Percentiles rank a stretch among this genome's conserved stretches.
Evolutionary conservation across 1,140 invertebrate genomes (phyloP).

Genomic region (Ceratina calcarata): DNA sequence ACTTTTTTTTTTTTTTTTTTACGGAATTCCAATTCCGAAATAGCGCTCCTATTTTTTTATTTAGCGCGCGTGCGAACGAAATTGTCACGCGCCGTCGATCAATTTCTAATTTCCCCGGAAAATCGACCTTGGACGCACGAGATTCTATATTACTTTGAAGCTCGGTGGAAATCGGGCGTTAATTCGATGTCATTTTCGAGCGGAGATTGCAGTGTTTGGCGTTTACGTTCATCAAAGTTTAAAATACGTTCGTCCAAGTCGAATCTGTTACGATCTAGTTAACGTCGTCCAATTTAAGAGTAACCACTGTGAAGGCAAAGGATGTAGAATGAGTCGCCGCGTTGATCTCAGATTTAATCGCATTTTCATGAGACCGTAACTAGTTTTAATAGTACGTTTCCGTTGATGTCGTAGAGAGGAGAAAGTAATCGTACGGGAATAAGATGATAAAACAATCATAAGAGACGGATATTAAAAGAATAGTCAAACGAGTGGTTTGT

Average conservation of each 20-base stretch:
- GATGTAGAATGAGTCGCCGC: no score
- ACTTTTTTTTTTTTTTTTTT: no score
- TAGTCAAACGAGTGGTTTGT: no score
- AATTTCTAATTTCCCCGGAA: slow-evolving; percentile 6
- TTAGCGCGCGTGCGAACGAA: background rate
- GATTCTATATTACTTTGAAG: slow-evolving; percentile 1
- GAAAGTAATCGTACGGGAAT: no score
- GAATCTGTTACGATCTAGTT: background rate
- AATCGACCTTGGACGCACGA: background rate
- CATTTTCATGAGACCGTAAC: no score
- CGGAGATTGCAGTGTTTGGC: background rate
- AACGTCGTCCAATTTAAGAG: background rate
- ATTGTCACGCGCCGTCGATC: background rate
- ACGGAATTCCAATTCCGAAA: no score
- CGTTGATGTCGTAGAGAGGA: no score
- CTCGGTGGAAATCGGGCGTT: slow-evolving; percentile 11
- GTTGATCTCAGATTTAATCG: no score
- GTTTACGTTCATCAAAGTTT: background rate
- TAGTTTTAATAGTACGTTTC: no score
- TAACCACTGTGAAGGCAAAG: no score
- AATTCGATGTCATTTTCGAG: slow-evolving; percentile 12
- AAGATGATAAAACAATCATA: no score
- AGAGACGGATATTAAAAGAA: no score
- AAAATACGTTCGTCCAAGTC: background rate
- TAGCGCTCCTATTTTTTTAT: background rate